A percentile compares a stretch with the other conserved stretches of the same genome.
Conservation (phyloP, 2,888 invertebrate species). For the Drosophila austrosaltans region DNA sequence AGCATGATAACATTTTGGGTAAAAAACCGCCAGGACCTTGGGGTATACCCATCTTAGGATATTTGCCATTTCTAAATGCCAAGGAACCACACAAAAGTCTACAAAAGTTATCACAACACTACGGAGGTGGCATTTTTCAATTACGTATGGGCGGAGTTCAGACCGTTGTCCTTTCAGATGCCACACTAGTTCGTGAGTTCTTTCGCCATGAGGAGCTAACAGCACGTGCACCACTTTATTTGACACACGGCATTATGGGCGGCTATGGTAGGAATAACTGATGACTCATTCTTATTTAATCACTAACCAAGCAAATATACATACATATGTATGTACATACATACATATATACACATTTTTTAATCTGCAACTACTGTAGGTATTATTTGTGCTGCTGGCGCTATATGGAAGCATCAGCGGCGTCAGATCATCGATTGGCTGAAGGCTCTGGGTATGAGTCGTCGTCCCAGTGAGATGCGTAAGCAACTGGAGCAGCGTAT, state of each 20-base stretch:
- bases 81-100: conserved; percentile 89
- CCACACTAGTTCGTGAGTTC: conserved; percentile 88
- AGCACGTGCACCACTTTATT: conserved; percentile 90
- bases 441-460: conserved; percentile 89
- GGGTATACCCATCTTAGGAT: conserved; percentile 91
- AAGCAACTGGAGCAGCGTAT: conserved; percentile 88
- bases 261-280: conserved; percentile 89
- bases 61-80: conserved; percentile 89
- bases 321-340: no score
- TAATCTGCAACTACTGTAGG: conserved; percentile 85
- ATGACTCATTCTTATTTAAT: conserved; percentile 5
- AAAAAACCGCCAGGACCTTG: conserved; percentile 88
- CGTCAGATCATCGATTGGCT: conserved; percentile 89
- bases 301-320: no score
- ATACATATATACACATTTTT: no score
- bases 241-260: conserved; percentile 94
- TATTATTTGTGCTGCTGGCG: conserved; percentile 92
- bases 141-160: conserved; percentile 90
- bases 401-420: conserved; percentile 92
- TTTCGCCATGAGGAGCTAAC: conserved; percentile 89
- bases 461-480: conserved; percentile 86
- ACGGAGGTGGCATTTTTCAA: conserved; percentile 89
- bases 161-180: conserved; percentile 91
- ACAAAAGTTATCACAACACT: conserved; percentile 87
- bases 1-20: conserved; percentile 55